Evolutionary conservation across 2,113 vertebrate species (phyloP).

Genomic region (Hippocampus abdominalis): DNA sequence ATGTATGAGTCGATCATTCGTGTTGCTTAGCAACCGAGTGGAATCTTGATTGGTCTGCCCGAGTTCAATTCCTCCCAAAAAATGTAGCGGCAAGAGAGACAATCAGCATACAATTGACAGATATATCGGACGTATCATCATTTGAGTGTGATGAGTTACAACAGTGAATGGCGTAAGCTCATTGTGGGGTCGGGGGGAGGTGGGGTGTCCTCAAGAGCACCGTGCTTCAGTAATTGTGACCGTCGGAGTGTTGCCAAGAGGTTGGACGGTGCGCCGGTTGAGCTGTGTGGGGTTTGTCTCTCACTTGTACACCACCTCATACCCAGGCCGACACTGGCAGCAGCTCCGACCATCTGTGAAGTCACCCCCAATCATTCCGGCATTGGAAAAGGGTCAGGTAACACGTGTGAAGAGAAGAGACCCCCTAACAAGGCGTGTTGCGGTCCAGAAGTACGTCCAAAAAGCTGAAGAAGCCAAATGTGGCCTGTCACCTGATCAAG

Average conservation of each 20-base stretch:
- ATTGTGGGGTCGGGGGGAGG: conserved; percentile 18
- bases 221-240: conserved; percentile 59
- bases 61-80: neutral
- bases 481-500: neutral
- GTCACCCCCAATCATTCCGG: conserved; percentile 14
- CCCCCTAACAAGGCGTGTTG: too few relatives aligned
- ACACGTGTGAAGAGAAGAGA: conserved; percentile 8
- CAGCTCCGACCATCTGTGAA: conserved; percentile 60
- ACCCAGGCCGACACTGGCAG: conserved; percentile 52
- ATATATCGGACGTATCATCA: neutral
- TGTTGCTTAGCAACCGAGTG: too few relatives aligned
- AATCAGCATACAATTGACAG: neutral
- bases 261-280: conserved; percentile 60
- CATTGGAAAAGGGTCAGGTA: conserved; percentile 1
- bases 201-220: conserved; percentile 26
- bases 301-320: conserved; percentile 44
- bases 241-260: conserved; percentile 52
- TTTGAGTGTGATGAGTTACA: neutral
- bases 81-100: neutral
- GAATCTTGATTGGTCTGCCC: neutral
- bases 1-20: too few relatives aligned
- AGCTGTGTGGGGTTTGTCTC: conserved; percentile 61
- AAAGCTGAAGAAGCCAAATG: neutral
- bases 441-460: neutral
- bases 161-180: conserved; percentile 28